Percentiles rank a stretch among this genome's conserved stretches.
These are phyloP conservation scores for Drosophila subsilvestris DNA, from an alignment of 2,888 invertebrate genomes.

Conservation along the genomic window DNA sequence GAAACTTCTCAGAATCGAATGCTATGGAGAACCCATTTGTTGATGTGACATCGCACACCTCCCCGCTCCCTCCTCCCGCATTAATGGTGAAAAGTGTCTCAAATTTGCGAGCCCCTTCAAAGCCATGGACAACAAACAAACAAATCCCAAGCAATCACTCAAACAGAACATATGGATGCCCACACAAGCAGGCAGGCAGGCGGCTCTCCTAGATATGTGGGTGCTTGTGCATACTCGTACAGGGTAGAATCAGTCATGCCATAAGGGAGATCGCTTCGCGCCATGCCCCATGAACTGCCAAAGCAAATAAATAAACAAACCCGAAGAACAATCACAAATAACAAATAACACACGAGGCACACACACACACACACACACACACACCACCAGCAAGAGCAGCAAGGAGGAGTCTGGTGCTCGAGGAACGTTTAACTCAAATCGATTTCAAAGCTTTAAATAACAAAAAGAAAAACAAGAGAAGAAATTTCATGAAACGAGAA, in stretches of 20 bases:
- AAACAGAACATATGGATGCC: conserved; percentile 45
- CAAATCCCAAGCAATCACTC: conserved; percentile 72
- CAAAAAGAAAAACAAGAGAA: conserved; percentile 18
- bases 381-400: conserved; percentile 19
- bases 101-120: conserved; percentile 43
- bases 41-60: conserved; percentile 27
- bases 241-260: conserved; percentile 71
- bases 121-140: conserved; percentile 23
- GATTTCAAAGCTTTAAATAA: conserved; percentile 72
- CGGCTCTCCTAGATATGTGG: background rate
- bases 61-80: background rate
- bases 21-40: conserved; percentile 27
- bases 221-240: conserved; percentile 14
- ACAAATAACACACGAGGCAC: background rate
- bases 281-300: conserved; percentile 64
- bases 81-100: conserved; percentile 47
- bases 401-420: conserved; percentile 46
- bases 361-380: background rate
- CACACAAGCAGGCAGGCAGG: conserved; percentile 13
- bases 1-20: conserved; percentile 34
- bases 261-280: conserved; percentile 65
- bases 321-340: conserved; percentile 15
- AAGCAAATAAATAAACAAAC: conserved; percentile 71
- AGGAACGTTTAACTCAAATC: conserved; percentile 77
- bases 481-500: conserved; percentile 20